Percentiles rank a stretch among this genome's conserved stretches.
These are phyloP conservation scores for Microplitis manilae DNA, from an alignment of 2,888 invertebrate genomes.

Conservation along the genomic window DNA sequence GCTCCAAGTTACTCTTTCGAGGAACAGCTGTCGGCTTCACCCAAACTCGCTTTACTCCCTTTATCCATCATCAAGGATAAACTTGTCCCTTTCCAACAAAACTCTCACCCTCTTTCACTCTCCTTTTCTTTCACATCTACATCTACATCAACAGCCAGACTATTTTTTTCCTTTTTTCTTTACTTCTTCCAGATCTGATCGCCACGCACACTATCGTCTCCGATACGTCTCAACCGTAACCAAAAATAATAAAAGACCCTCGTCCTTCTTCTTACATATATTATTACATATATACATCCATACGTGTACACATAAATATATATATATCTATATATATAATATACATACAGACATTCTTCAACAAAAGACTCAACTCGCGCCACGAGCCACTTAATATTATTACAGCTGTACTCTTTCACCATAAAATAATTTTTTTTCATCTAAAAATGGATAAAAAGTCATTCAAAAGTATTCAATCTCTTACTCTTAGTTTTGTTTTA, in stretches of 20 bases:
- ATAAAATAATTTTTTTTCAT: neutral
- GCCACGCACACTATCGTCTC: conserved; percentile 23
- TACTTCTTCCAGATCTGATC: conserved; percentile 5
- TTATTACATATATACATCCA: neutral
- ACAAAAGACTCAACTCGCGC: neutral
- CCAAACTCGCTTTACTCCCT: conserved; percentile 24
- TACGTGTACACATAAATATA: neutral
- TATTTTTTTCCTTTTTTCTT: conserved; percentile 20
- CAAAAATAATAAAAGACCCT: conserved; percentile 10
- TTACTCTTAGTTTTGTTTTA: conserved; percentile 16
- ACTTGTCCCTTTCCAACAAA: conserved; percentile 34
- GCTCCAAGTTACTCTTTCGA: conserved; percentile 39
- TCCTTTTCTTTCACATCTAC: conserved; percentile 31
- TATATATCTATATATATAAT: neutral
- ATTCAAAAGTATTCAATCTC: neutral
- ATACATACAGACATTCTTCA: neutral
- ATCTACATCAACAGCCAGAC: neutral
- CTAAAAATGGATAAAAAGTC: conserved; percentile 16
- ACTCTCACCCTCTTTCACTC: conserved; percentile 39
- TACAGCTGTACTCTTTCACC: conserved; percentile 45
- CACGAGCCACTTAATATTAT: conserved; percentile 43
- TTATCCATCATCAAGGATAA: conserved; percentile 28
- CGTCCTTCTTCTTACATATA: neutral
- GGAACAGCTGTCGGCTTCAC: conserved; percentile 56
- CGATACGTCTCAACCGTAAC: conserved; percentile 9